Conservation (phyloP, 2,113 vertebrate species). For the Phrynocephalus versicolor region DNA sequence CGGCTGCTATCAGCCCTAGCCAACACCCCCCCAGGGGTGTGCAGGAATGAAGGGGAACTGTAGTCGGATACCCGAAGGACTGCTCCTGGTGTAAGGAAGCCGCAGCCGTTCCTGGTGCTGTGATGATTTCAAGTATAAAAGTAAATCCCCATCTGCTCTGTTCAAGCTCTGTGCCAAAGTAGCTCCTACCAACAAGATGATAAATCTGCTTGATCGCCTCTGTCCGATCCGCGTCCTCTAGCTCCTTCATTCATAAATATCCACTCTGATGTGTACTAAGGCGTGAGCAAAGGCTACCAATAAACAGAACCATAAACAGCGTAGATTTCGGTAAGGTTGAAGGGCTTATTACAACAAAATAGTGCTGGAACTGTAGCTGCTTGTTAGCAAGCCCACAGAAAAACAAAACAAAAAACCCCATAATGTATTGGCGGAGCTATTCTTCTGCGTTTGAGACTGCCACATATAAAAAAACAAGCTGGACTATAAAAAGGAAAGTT, state of each 20-base stretch:
- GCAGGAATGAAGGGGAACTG: background rate
- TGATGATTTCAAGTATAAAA: background rate
- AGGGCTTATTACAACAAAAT: constrained; percentile 31
- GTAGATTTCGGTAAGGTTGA: background rate
- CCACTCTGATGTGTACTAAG: accelerated
- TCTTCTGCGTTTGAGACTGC: constrained; percentile 9
- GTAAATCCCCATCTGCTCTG: background rate
- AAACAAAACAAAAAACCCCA: no score
- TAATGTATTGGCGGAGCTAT: constrained; percentile 28
- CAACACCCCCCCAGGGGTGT: background rate
- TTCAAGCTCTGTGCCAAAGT: background rate
- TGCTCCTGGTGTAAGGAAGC: background rate
- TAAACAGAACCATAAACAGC: constrained; percentile 29
- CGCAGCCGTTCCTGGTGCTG: accelerated
- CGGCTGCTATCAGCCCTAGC: background rate
- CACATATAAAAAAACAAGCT: constrained; percentile 12
- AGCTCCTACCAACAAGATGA: background rate
- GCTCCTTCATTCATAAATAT: background rate
- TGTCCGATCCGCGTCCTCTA: no score
- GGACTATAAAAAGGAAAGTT: background rate
- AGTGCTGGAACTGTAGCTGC: background rate
- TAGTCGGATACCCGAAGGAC: background rate
- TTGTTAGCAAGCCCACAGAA: constrained; percentile 10
- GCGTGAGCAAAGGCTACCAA: constrained; percentile 3
- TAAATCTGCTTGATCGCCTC: background rate